phyloP scores from a whole-genome alignment of 2,797 vertebrate species.

The Otolemur crassicaudatus region DNA sequence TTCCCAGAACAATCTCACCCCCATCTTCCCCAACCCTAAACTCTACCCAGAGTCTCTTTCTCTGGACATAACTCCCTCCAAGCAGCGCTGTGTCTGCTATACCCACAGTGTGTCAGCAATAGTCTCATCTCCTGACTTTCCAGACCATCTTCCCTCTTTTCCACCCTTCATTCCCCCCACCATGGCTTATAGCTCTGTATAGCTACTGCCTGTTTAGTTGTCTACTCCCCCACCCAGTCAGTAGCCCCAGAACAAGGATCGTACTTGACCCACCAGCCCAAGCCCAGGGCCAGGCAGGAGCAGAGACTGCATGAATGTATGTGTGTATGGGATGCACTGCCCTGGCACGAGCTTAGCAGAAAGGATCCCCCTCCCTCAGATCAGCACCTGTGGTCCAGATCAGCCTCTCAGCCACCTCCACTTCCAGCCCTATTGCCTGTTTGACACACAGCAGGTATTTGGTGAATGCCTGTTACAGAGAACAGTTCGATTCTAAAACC shows the following conservation, averaged over 20 bases:
- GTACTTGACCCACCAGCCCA: neutral
- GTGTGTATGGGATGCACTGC: neutral
- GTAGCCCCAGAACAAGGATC: neutral
- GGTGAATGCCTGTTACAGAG: neutral
- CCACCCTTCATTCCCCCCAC: neutral
- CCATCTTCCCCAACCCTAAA: neutral
- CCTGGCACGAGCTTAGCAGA: neutral
- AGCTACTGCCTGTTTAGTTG: neutral
- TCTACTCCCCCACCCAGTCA: neutral
- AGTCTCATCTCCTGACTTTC: neutral
- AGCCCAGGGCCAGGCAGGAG: neutral
- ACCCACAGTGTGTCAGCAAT: neutral
- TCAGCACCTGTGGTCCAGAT: neutral
- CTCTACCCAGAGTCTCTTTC: neutral
- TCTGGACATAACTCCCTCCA: neutral
- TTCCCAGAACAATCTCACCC: too few relatives aligned
- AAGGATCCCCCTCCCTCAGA: neutral
- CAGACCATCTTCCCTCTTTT: neutral
- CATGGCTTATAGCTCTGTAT: neutral
- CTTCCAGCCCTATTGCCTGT: neutral
- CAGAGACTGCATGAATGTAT: neutral
- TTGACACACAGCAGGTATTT: neutral
- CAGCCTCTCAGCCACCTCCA: neutral
- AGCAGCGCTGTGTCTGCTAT: neutral
- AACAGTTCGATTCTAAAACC: neutral